Conservation (phyloP, 2,113 vertebrate species). For the Serinus canaria region DNA sequence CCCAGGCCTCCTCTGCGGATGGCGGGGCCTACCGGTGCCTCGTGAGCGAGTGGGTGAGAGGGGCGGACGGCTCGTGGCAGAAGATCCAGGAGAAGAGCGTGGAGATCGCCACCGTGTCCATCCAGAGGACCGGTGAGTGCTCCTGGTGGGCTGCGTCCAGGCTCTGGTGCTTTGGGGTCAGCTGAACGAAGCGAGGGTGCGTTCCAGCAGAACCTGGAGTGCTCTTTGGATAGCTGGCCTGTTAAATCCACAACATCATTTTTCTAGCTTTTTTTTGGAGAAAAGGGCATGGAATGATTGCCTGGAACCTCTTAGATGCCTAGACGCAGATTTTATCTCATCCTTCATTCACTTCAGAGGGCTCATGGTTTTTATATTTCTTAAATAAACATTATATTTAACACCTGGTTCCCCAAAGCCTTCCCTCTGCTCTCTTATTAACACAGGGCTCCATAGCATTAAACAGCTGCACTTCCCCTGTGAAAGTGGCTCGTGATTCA, state of each 20-base stretch:
- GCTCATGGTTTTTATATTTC: background rate
- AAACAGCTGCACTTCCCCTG: background rate
- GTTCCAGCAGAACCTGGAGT: background rate
- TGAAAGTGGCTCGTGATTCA: background rate
- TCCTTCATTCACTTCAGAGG: background rate
- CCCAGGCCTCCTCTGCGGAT: slow-evolving; percentile 70
- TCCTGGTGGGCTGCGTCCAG: background rate
- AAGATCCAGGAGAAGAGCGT: slow-evolving; percentile 84
- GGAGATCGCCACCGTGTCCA: slow-evolving; percentile 77
- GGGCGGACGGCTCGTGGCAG: slow-evolving; percentile 79
- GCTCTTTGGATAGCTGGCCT: background rate
- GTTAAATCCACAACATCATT: background rate
- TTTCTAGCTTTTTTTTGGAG: background rate
- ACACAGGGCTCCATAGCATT: background rate
- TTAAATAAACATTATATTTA: background rate
- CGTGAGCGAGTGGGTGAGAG: slow-evolving; percentile 85
- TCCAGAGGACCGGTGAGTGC: slow-evolving; percentile 84
- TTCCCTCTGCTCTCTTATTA: background rate
- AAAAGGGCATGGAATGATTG: background rate
- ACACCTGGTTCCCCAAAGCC: background rate
- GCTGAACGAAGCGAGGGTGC: background rate
- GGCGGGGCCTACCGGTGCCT: slow-evolving; percentile 84
- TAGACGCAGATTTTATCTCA: background rate
- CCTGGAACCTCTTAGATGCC: background rate
- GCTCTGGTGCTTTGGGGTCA: background rate